Evolutionary conservation across 2,113 vertebrate species (phyloP), one percentile per base, ranked within the genome.

Genomic region (Nesogale talazaci): DNA sequence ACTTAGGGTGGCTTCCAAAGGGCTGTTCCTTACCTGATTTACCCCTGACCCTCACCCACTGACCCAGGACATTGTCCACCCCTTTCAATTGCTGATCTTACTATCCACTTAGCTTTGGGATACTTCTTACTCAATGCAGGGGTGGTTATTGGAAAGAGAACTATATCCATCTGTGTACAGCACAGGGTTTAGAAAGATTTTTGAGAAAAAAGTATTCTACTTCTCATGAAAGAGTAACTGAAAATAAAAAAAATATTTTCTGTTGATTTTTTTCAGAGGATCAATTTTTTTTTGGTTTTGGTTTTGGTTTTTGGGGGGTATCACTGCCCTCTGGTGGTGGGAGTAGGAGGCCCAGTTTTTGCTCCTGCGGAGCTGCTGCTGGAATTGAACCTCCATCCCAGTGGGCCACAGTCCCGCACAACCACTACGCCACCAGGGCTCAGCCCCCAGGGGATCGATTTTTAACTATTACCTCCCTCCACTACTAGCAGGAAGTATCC

Each of bases 101-200:
- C 42, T 94, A 29, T 94, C 59, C 52, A 75, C n/a, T 69, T 93
- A 86, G 91, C 88, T 56, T 72, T 94, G 67, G 31, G 31, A 17
- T 70, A 86, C 20, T 19, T 76, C n/a, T 76, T 72, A 90, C 8
- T 85, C 61, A 78, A 2, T 6, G 10, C 1, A 0, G 52, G 79
- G 27, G 22, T 8, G 80, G 57, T n/a, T 23, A 16, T 14, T 31
- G 15, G 29, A 17, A 72, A 90, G 38, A 84, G 29, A 29, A 20
- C 15, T 36, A 42, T 31, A 56, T 57, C 75, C n/a, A 16, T 31
- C 57, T 67, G 72, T 42, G 23, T 63, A 40, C 56, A 72, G 76
- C 25, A 63, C 20, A 57, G 16, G 16, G 76, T 91, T 52, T 27
- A 72, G 83, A 90, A 95, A 65, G 61, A 31, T 88, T 83, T 83